Conservation (phyloP, 2,888 invertebrate species). For the Nycteola revayana region DNA sequence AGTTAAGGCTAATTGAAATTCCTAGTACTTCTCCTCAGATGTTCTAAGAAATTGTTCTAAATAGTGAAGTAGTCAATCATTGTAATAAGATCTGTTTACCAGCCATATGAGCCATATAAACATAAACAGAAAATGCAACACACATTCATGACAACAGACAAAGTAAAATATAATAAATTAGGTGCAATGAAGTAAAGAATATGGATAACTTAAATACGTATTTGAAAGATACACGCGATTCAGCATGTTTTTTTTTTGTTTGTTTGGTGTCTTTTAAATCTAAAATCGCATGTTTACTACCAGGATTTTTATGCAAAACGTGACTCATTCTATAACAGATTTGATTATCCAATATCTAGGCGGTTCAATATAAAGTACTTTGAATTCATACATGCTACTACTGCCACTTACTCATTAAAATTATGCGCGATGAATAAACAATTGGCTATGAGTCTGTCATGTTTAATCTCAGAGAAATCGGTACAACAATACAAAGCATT, state of each 20-base stretch:
- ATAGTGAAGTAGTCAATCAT: conserved; percentile 3
- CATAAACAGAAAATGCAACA: too few relatives aligned
- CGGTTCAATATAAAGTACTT: conserved; percentile 11
- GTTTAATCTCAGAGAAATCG: conserved; percentile 32
- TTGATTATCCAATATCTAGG: conserved; percentile 20
- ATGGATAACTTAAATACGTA: too few relatives aligned
- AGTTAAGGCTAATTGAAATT: background rate
- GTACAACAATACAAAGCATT: conserved; percentile 38
- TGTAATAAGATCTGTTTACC: conserved; percentile 9
- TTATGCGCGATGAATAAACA: conserved; percentile 8
- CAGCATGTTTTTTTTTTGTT: too few relatives aligned
- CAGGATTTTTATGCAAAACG: conserved; percentile 17
- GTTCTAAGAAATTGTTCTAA: conserved; percentile 24
- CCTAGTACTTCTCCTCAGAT: conserved; percentile 16
- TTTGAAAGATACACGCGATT: too few relatives aligned
- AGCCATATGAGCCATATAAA: conserved; percentile 23
- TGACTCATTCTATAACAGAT: conserved; percentile 25
- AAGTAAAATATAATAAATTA: too few relatives aligned
- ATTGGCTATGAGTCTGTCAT: conserved; percentile 9
- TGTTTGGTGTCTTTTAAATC: too few relatives aligned
- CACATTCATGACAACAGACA: too few relatives aligned
- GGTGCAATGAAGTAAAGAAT: too few relatives aligned
- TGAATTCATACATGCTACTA: conserved; percentile 9
- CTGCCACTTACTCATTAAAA: conserved; percentile 24
- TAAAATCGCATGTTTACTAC: conserved; percentile 28